phyloP scores from a whole-genome alignment of 2,888 invertebrate species.

The Acleris cristana region DNA sequence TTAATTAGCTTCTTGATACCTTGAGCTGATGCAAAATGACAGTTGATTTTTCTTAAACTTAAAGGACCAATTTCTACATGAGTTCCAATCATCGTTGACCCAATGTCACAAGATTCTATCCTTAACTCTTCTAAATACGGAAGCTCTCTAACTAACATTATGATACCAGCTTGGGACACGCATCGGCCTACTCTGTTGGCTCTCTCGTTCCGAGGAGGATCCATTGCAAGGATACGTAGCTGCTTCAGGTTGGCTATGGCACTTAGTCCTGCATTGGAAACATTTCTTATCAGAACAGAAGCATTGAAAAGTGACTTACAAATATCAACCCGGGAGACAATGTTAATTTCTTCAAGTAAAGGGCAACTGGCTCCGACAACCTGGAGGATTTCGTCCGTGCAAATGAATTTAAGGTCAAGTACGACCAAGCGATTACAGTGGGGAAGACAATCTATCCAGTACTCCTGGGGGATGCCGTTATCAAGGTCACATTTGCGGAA shows the following conservation, averaged over 20 bases:
- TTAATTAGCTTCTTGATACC: constrained; percentile 71
- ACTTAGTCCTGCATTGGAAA: constrained; percentile 73
- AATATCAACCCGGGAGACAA: constrained; percentile 77
- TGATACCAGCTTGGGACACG: constrained; percentile 75
- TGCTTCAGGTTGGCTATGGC: constrained; percentile 69
- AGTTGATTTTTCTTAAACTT: constrained; percentile 73
- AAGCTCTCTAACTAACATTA: constrained; percentile 67
- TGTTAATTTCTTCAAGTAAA: constrained; percentile 75
- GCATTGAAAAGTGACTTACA: constrained; percentile 78
- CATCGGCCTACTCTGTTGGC: constrained; percentile 72
- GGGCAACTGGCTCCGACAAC: constrained; percentile 68
- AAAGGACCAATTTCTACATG: constrained; percentile 67
- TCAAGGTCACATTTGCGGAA: constrained; percentile 78
- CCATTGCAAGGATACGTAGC: constrained; percentile 72
- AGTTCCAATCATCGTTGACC: constrained; percentile 72
- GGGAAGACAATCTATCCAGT: constrained; percentile 71
- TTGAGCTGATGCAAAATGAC: constrained; percentile 74
- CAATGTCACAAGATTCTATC: constrained; percentile 80
- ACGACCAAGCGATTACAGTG: constrained; percentile 67
- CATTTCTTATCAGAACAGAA: constrained; percentile 74
- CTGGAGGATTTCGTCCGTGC: constrained; percentile 78
- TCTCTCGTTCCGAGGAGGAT: constrained; percentile 75
- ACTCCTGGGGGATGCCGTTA: constrained; percentile 69
- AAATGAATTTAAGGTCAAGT: constrained; percentile 78
- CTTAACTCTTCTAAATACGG: constrained; percentile 73